Percentiles rank a stretch among this genome's conserved stretches.
phyloP scores from a whole-genome alignment of 2,888 invertebrate genomes.

The Hydropsyche betteni region DNA sequence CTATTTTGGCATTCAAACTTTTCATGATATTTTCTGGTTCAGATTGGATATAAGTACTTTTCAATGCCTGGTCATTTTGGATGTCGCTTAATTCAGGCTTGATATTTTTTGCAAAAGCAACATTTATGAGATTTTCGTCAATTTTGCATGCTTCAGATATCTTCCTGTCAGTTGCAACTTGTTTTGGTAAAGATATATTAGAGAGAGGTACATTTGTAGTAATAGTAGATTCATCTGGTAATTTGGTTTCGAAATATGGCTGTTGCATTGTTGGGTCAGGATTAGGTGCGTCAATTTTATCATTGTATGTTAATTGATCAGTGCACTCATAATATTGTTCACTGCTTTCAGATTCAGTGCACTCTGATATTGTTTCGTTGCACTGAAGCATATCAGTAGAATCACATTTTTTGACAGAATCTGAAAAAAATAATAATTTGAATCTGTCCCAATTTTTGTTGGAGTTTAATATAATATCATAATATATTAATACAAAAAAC shows the following conservation, averaged over 20 bases:
- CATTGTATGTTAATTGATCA: slow-evolving; percentile 59
- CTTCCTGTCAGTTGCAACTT: slow-evolving; percentile 46
- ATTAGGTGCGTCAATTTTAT: slow-evolving; percentile 57
- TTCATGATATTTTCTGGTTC: slow-evolving; percentile 55
- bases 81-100: slow-evolving; percentile 39
- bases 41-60: not conserved
- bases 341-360: slow-evolving; percentile 66
- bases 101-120: slow-evolving; percentile 48
- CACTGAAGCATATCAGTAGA: slow-evolving; percentile 54
- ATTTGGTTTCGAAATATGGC: slow-evolving; percentile 57
- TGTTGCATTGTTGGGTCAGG: slow-evolving; percentile 58
- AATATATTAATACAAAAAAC: no score
- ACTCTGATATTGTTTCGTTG: slow-evolving; percentile 65
- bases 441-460: no score
- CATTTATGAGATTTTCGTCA: slow-evolving; percentile 49
- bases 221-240: slow-evolving; percentile 55
- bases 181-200: slow-evolving; percentile 40
- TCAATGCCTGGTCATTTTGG: not conserved
- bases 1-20: slow-evolving; percentile 65
- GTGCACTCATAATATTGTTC: slow-evolving; percentile 65
- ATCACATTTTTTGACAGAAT: slow-evolving; percentile 49
- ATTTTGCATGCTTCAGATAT: slow-evolving; percentile 48
- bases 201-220: slow-evolving; percentile 37
- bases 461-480: no score
- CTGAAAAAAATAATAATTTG: slow-evolving; percentile 42